phyloP scores from a whole-genome alignment of 2,797 vertebrate species.

The Neosilurus mollespiculum region DNA sequence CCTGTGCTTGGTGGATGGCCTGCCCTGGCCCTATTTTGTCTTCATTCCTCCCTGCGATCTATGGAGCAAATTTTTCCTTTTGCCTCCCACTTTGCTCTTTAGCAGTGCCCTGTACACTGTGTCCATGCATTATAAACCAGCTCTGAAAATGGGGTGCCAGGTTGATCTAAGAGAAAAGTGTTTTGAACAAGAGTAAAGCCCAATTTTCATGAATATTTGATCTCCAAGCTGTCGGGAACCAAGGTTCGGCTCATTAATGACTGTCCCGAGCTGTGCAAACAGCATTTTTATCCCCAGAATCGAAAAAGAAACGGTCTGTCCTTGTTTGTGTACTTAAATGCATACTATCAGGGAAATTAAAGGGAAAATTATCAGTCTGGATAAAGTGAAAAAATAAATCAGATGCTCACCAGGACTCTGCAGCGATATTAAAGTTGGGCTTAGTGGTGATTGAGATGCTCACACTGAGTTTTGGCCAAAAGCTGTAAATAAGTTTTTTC shows the following conservation, averaged over 20 bases:
- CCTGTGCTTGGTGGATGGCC: not conserved
- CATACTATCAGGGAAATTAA: conserved; percentile 37
- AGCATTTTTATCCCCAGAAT: conserved; percentile 49
- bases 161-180: conserved; percentile 9
- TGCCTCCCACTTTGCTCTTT: not conserved
- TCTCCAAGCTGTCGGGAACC: conserved; percentile 53
- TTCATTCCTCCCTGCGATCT: not conserved
- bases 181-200: conserved; percentile 49
- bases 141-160: not conserved
- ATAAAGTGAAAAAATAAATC: conserved; percentile 32
- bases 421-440: not conserved
- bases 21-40: not conserved
- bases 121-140: conserved; percentile 23
- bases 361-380: conserved; percentile 27
- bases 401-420: conserved; percentile 7
- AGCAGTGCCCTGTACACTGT: not conserved
- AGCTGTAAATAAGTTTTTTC: not conserved
- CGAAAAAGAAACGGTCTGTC: conserved; percentile 21
- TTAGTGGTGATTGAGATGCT: conserved; percentile 7
- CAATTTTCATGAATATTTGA: conserved; percentile 71
- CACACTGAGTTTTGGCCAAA: not conserved
- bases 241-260: conserved; percentile 60
- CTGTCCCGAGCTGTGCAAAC: conserved; percentile 58
- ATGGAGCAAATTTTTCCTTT: conserved; percentile 3
- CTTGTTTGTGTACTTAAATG: conserved; percentile 30